Evolutionary conservation across 2,113 vertebrate genomes (phyloP).

Genomic region (Platanista minor): DNA sequence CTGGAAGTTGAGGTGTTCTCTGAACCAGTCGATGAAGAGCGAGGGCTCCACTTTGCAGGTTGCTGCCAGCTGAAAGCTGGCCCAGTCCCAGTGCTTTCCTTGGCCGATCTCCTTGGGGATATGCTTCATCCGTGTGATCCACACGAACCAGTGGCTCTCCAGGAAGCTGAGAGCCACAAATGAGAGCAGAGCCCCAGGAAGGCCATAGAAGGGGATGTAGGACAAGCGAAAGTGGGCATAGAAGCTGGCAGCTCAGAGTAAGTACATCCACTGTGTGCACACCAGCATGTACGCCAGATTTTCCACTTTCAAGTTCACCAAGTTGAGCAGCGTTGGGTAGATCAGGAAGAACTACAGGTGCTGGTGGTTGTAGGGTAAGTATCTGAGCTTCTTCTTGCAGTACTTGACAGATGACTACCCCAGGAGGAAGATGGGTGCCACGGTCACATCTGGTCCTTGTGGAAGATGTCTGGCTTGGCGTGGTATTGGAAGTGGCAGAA

Average conservation of each 20-base stretch:
- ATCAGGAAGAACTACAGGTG: constrained; percentile 90
- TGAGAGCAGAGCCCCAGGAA: constrained; percentile 85
- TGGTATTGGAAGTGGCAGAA: constrained; percentile 97
- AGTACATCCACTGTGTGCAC: constrained; percentile 84
- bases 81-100: constrained; percentile 93
- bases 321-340: constrained; percentile 84
- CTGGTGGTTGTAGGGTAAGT: constrained; percentile 87
- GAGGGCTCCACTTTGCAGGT: constrained; percentile 88
- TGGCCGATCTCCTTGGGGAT: constrained; percentile 93
- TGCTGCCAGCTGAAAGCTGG: constrained; percentile 86
- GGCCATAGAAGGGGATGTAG: constrained; percentile 86
- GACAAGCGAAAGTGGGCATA: constrained; percentile 89
- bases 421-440: constrained; percentile 90
- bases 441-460: constrained; percentile 95
- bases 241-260: constrained; percentile 90
- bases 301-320: constrained; percentile 84
- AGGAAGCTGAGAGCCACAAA: constrained; percentile 92
- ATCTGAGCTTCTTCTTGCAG: constrained; percentile 86
- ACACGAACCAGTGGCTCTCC: constrained; percentile 98
- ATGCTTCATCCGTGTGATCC: constrained; percentile 98
- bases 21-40: constrained; percentile 87
- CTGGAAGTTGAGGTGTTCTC: constrained; percentile 90
- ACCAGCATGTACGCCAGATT: constrained; percentile 82
- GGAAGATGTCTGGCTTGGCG: constrained; percentile 93
- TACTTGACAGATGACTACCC: constrained; percentile 91